These are phyloP conservation scores for Daubentonia madagascariensis DNA, from an alignment of 2,113 vertebrate genomes.

Conservation along the genomic window DNA sequence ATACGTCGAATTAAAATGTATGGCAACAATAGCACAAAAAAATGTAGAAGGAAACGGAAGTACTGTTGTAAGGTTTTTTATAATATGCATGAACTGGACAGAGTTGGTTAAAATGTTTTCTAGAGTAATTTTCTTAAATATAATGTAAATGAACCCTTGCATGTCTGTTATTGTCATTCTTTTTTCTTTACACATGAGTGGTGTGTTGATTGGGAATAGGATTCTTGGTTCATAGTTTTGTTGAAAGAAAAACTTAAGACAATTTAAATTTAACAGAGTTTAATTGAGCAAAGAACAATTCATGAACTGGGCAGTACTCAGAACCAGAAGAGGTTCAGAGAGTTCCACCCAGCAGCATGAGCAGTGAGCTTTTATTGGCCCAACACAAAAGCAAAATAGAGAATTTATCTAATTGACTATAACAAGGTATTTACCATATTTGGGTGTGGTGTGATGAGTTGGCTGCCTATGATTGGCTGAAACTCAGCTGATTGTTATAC, in stretches of 20 bases:
- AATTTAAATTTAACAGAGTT: neutral
- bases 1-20: neutral
- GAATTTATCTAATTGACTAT: neutral
- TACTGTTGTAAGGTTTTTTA: neutral
- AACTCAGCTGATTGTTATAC: neutral
- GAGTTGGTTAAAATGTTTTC: neutral
- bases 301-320: neutral
- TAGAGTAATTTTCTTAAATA: neutral
- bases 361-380: neutral
- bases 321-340: neutral
- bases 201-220: neutral
- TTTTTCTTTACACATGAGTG: neutral
- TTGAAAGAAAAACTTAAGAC: neutral
- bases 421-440: neutral
- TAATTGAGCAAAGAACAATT: neutral
- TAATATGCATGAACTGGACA: neutral
- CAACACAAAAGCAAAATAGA: neutral
- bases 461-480: neutral
- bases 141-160: neutral
- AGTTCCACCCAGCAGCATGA: neutral
- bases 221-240: neutral
- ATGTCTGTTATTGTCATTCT: neutral
- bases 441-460: neutral
- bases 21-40: neutral
- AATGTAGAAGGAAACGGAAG: neutral